Percentiles rank a stretch among this genome's conserved stretches.
Evolutionary conservation across 2,113 vertebrate species (phyloP).

Genomic region (Rhinopomastus cyanomelas): DNA sequence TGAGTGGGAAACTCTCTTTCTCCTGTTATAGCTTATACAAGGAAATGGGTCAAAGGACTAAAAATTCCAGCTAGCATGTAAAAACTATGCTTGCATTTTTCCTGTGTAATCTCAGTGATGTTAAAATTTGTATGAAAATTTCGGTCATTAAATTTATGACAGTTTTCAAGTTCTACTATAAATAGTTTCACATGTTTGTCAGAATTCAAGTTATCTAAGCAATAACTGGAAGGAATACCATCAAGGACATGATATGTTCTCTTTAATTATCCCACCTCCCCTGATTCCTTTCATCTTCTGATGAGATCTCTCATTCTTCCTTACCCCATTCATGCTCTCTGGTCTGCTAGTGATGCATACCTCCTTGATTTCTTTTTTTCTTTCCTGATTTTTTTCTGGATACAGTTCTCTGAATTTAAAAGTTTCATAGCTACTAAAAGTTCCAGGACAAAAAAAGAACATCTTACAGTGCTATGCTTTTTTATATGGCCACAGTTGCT

Average conservation of each 20-base stretch:
- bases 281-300: not conserved
- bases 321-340: rapidly evolving
- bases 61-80: not conserved
- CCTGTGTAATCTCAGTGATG: not conserved
- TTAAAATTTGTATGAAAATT: not conserved
- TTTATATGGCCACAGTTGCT: not conserved
- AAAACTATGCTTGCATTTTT: not conserved
- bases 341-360: not conserved
- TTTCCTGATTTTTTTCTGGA: not conserved
- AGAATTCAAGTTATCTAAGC: not conserved
- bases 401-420: not conserved
- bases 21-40: not conserved
- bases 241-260: not conserved
- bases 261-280: not conserved
- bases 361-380: not conserved
- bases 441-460: not conserved
- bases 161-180: not conserved
- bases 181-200: not conserved
- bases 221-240: not conserved
- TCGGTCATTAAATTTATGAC: not conserved
- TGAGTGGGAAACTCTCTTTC: not conserved
- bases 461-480: not conserved
- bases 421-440: not conserved
- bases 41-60: not conserved
- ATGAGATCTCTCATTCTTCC: not conserved